phyloP scores from a whole-genome alignment of 1,140 invertebrate genomes.

The Sarcophaga bullata region DNA sequence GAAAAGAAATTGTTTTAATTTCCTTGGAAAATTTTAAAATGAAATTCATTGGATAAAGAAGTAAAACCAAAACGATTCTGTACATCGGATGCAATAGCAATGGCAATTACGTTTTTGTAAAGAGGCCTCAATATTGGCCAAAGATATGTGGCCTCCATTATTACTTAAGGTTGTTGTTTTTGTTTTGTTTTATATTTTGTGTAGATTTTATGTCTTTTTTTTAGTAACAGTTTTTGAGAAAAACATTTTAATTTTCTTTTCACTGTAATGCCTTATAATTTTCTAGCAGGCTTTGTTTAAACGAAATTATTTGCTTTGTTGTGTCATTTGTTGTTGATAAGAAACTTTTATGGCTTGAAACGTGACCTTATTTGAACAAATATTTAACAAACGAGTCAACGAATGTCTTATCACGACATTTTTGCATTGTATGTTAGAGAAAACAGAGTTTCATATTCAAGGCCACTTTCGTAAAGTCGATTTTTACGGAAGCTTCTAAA shows the following conservation, averaged over 20 bases:
- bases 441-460: too few relatives aligned
- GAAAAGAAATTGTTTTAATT: conserved; percentile 22
- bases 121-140: conserved; percentile 19
- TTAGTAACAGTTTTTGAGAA: neutral
- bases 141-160: conserved; percentile 1
- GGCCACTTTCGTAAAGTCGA: too few relatives aligned
- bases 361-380: neutral
- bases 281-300: too few relatives aligned
- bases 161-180: neutral
- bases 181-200: neutral
- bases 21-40: neutral
- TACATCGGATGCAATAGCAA: neutral
- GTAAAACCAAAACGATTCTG: neutral
- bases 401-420: too few relatives aligned
- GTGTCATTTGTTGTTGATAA: too few relatives aligned
- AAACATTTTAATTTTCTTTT: neutral
- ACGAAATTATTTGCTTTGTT: too few relatives aligned
- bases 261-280: too few relatives aligned
- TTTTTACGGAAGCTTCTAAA: too few relatives aligned
- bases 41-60: neutral
- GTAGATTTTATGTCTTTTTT: conserved; percentile 16
- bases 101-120: neutral
- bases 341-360: neutral
- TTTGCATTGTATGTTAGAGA: too few relatives aligned
- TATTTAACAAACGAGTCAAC: too few relatives aligned